Percentiles rank a stretch among this genome's conserved stretches.
Conservation (phyloP, 2,888 invertebrate genomes). For the Melipona bicolor region DNA sequence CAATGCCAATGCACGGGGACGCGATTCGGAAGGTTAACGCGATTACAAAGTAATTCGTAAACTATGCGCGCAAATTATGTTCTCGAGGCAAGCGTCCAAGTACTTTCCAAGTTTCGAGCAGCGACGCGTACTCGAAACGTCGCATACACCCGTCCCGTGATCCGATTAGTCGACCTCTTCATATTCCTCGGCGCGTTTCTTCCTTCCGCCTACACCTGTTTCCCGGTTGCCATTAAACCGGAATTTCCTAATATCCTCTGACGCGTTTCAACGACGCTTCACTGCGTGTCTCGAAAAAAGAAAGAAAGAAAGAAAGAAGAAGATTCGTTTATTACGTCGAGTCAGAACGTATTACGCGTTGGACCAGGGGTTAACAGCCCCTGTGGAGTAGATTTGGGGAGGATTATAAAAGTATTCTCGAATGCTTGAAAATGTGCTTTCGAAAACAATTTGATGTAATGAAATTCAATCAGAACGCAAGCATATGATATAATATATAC, state of each 20-base stretch:
- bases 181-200: slow-evolving; percentile 39
- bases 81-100: slow-evolving; percentile 60
- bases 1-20: not conserved
- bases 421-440: no score
- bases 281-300: not conserved
- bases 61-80: slow-evolving; percentile 69
- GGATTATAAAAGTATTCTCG: no score
- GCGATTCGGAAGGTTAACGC: slow-evolving; percentile 69
- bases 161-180: slow-evolving; percentile 65
- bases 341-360: not conserved
- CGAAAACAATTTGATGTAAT: no score
- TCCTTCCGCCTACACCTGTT: slow-evolving; percentile 6
- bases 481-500: no score
- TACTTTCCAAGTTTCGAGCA: slow-evolving; percentile 64
- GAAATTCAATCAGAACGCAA: no score
- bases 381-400: no score
- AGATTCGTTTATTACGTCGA: not conserved
- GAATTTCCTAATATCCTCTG: slow-evolving; percentile 9
- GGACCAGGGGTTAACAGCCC: not conserved
- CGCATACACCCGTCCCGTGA: slow-evolving; percentile 46
- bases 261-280: not conserved
- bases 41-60: slow-evolving; percentile 66
- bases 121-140: slow-evolving; percentile 55
- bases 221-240: slow-evolving; percentile 7
- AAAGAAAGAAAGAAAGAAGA: not conserved